A percentile compares a stretch with the other conserved stretches of the same genome.
These are phyloP conservation scores for Numenius phaeopus DNA, from an alignment of 2,797 vertebrate species.

Conservation along the genomic window DNA sequence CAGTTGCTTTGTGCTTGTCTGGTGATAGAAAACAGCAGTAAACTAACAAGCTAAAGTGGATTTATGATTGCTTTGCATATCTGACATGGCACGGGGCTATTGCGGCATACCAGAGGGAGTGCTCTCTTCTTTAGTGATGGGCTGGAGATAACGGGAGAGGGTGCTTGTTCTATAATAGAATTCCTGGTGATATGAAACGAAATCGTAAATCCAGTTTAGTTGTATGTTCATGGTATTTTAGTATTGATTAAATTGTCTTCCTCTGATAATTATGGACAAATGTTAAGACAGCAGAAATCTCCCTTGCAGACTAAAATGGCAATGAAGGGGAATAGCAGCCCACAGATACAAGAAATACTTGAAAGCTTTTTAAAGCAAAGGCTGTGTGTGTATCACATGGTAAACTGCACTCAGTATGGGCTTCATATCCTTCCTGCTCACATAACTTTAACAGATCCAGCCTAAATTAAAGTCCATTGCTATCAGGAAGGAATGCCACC, in stretches of 20 bases:
- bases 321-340: not conserved
- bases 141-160: constrained; percentile 44
- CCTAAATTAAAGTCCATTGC: constrained; percentile 2
- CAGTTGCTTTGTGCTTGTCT: constrained; percentile 66
- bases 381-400: not conserved
- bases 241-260: not conserved
- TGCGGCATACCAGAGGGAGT: constrained; percentile 48
- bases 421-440: not conserved
- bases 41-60: constrained; percentile 65
- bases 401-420: not conserved
- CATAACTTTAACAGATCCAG: not conserved
- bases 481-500: constrained; percentile 56
- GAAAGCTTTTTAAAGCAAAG: not conserved
- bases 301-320: not conserved
- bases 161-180: constrained; percentile 10
- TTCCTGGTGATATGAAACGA: constrained; percentile 1
- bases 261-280: not conserved
- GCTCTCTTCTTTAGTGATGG: constrained; percentile 37
- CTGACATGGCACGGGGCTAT: constrained; percentile 41
- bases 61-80: constrained; percentile 66
- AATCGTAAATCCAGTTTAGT: not conserved
- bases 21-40: constrained; percentile 67
- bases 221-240: not conserved
- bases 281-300: not conserved
- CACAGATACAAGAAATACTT: not conserved